These are phyloP conservation scores for Phylloscopus collybita DNA, from an alignment of 2,797 vertebrate genomes.

Conservation along the genomic window DNA sequence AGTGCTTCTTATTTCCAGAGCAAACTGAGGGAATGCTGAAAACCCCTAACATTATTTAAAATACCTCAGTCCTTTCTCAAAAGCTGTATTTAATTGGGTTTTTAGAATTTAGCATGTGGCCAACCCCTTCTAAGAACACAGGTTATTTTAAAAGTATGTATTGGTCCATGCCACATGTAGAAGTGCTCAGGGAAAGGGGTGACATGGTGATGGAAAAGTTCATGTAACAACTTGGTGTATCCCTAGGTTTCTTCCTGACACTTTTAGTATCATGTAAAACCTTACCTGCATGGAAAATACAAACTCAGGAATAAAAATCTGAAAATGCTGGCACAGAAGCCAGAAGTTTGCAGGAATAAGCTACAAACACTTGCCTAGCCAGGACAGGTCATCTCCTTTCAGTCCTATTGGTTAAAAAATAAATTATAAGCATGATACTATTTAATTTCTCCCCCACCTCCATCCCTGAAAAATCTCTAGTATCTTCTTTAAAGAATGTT, in stretches of 20 bases:
- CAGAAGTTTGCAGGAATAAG: neutral
- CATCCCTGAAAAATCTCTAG: neutral
- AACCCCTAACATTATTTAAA: neutral
- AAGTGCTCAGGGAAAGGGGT: neutral
- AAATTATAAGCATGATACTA: neutral
- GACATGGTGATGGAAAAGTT: accelerated
- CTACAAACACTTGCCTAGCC: neutral
- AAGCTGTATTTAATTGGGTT: neutral
- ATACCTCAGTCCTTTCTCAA: neutral
- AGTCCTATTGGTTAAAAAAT: neutral
- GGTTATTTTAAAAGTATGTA: neutral
- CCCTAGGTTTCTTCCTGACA: neutral
- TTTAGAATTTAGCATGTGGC: neutral
- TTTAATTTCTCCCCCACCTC: neutral
- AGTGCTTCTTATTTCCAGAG: neutral
- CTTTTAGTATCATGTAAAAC: neutral
- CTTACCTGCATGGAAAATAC: neutral
- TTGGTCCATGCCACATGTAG: neutral
- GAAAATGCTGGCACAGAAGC: neutral
- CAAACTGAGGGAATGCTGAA: neutral
- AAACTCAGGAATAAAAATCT: neutral
- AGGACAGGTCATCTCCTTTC: neutral
- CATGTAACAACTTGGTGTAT: neutral
- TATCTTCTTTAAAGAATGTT: neutral
- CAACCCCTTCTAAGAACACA: neutral